Conservation (phyloP, 1,140 invertebrate species). For the Atta cephalotes region DNA sequence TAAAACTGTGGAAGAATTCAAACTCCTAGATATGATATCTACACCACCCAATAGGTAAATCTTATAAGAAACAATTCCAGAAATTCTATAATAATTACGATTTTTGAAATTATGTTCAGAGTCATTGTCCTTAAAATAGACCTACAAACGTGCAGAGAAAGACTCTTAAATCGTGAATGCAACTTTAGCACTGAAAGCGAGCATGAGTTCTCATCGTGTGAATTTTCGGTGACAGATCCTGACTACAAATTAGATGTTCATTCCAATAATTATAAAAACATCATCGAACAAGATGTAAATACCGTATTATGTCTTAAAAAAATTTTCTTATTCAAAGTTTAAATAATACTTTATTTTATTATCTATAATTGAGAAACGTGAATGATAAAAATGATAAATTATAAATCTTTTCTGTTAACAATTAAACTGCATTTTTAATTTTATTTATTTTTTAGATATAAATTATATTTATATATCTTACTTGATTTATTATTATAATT, state of each 20-base stretch:
- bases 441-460: not conserved
- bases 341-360: not conserved
- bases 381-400: not conserved
- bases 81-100: not conserved
- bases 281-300: slow-evolving; percentile 73
- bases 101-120: slow-evolving; percentile 55
- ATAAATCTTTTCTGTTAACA: not conserved
- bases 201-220: slow-evolving; percentile 41
- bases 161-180: slow-evolving; percentile 66
- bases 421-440: not conserved
- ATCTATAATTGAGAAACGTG: not conserved
- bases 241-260: slow-evolving; percentile 56
- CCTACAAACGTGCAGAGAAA: slow-evolving; percentile 55
- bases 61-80: not conserved
- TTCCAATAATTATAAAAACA: slow-evolving; percentile 63
- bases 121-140: slow-evolving; percentile 72
- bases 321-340: not conserved
- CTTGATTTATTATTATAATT: slow-evolving; percentile 15
- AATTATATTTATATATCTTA: not conserved
- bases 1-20: slow-evolving; percentile 86
- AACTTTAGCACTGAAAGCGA: slow-evolving; percentile 62
- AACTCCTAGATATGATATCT: slow-evolving; percentile 86
- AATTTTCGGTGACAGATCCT: not conserved
- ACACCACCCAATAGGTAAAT: slow-evolving; percentile 89
- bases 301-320: not conserved